A percentile compares a stretch with the other conserved stretches of the same genome.
Evolutionary conservation across 2,797 vertebrate species (phyloP).

Genomic region (Caiman crocodilus): DNA sequence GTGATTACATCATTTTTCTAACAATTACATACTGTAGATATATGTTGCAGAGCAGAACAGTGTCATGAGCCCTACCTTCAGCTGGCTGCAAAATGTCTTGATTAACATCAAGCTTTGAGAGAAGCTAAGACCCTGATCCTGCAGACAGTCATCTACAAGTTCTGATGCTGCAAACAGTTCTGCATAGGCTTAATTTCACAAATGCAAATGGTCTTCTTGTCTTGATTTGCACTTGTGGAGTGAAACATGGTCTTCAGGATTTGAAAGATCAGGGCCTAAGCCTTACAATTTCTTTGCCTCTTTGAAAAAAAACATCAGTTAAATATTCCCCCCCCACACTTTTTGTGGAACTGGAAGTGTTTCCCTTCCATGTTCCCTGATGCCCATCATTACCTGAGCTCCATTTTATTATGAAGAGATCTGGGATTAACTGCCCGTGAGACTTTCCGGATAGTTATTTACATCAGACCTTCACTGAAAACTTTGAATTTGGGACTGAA

Average conservation of each 20-base stretch:
- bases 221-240: background rate
- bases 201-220: background rate
- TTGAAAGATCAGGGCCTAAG: background rate
- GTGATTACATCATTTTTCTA: background rate
- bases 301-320: background rate
- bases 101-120: background rate
- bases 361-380: background rate
- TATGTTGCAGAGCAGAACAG: background rate
- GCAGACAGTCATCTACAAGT: background rate
- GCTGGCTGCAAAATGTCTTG: background rate
- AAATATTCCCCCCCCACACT: background rate
- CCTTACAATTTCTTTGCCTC: background rate
- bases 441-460: fast-evolving
- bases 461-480: background rate
- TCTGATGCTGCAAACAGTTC: background rate
- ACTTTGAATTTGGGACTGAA: background rate
- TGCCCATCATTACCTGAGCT: background rate
- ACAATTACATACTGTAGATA: background rate
- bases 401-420: background rate
- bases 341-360: background rate
- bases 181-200: background rate
- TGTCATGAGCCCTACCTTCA: background rate
- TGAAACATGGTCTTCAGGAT: background rate
- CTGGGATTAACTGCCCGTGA: background rate
- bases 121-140: fast-evolving